phyloP scores from a whole-genome alignment of 2,797 vertebrate species.

The Valencia hispanica region DNA sequence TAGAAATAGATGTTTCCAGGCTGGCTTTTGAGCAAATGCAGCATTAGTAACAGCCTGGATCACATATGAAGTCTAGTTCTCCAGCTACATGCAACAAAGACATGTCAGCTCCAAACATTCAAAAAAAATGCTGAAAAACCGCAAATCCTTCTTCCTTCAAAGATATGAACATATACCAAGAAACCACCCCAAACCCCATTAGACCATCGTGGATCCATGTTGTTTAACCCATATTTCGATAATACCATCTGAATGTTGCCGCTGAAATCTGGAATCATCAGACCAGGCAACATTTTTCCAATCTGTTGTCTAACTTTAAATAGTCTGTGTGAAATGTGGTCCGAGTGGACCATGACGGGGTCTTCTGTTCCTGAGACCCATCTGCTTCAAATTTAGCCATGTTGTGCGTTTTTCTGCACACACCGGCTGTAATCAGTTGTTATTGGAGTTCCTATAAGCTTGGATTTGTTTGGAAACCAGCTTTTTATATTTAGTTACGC shows the following conservation, averaged over 20 bases:
- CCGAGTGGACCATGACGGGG: neutral
- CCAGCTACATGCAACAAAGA: conserved; percentile 31
- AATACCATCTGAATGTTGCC: too few species aligned
- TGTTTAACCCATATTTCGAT: too few species aligned
- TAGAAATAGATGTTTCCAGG: neutral
- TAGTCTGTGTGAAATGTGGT: too few species aligned
- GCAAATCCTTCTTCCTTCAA: neutral
- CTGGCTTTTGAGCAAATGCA: conserved; percentile 10
- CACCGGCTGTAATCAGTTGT: neutral
- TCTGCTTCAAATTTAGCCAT: too few species aligned
- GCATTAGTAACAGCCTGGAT: conserved; percentile 32
- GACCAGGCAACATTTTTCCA: too few species aligned
- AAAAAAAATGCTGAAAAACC: neutral
- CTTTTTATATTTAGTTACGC: neutral
- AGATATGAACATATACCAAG: too few species aligned
- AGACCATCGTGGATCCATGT: too few species aligned
- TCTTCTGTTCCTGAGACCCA: too few species aligned
- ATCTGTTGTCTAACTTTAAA: too few species aligned
- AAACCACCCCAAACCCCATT: too few species aligned
- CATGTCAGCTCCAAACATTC: conserved; percentile 22
- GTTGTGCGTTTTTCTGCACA: too few species aligned
- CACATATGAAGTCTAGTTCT: conserved; percentile 35
- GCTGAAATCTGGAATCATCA: too few species aligned
- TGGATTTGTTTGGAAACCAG: neutral
- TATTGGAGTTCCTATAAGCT: neutral